Evolutionary conservation across 2,888 invertebrate genomes (phyloP).

Genomic region (Microplitis manilae): DNA sequence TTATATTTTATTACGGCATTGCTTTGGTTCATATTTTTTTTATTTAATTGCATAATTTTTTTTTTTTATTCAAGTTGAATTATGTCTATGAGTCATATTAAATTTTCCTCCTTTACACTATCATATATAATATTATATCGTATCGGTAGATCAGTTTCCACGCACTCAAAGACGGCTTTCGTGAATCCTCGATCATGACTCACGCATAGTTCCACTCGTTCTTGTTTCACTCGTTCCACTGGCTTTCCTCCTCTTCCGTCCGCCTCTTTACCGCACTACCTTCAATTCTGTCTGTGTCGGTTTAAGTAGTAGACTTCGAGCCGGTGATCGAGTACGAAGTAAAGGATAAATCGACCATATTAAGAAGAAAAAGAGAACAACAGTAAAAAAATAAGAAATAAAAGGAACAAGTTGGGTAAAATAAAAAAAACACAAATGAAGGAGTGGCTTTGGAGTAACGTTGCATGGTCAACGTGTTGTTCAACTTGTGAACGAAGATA

Average conservation of each 20-base stretch:
- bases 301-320: conserved; percentile 2
- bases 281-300: not conserved
- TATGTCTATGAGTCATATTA: not conserved
- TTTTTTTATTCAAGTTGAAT: not conserved
- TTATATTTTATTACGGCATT: not conserved
- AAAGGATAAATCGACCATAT: not conserved
- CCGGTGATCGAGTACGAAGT: not conserved
- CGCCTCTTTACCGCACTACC: not conserved
- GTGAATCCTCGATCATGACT: conserved; percentile 45
- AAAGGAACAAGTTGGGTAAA: no score
- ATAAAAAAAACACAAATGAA: not conserved
- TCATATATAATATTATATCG: conserved; percentile 20
- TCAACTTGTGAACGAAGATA: not conserved
- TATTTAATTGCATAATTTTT: not conserved
- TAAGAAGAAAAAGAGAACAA: conserved; percentile 6
- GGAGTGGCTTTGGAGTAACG: not conserved
- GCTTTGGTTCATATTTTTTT: not conserved
- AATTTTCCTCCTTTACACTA: conserved; percentile 4
- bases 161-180: conserved; percentile 33
- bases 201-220: conserved; percentile 37
- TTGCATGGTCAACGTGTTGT: not conserved
- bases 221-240: conserved; percentile 20
- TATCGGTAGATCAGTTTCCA: conserved; percentile 22
- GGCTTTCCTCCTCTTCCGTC: conserved; percentile 17
- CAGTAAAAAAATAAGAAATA: not conserved